Percentiles rank a stretch among this genome's conserved stretches.
Evolutionary conservation across 2,888 invertebrate species (phyloP).

Genomic region (Lypha dubia): DNA sequence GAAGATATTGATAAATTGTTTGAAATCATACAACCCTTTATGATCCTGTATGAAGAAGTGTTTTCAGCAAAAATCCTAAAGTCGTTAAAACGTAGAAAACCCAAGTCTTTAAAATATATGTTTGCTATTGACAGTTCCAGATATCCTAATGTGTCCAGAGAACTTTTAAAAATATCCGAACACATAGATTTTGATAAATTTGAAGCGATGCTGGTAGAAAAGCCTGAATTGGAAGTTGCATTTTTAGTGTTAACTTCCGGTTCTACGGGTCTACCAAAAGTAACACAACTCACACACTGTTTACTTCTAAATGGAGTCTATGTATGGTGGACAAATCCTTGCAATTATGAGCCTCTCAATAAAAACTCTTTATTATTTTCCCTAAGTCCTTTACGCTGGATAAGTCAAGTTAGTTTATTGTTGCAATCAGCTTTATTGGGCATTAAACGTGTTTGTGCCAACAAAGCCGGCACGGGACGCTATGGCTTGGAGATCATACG

Average conservation of each 20-base stretch:
- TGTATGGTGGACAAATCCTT: slow-evolving; percentile 67
- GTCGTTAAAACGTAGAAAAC: slow-evolving; percentile 51
- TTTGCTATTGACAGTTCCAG: slow-evolving; percentile 36
- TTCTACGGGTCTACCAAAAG: slow-evolving; percentile 72
- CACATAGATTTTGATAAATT: slow-evolving; percentile 32
- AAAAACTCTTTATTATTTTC: slow-evolving; percentile 65
- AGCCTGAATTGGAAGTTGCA: slow-evolving; percentile 62
- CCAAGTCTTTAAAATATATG: slow-evolving; percentile 57
- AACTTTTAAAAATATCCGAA: slow-evolving; percentile 2
- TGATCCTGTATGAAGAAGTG: slow-evolving; percentile 71
- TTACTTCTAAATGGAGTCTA: slow-evolving; percentile 67
- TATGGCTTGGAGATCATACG: slow-evolving; percentile 67
- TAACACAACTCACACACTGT: slow-evolving; percentile 70
- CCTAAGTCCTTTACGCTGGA: slow-evolving; percentile 73
- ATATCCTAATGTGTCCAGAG: not conserved
- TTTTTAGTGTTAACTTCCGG: slow-evolving; percentile 73
- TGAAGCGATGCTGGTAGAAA: not conserved
- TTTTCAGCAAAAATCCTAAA: slow-evolving; percentile 46
- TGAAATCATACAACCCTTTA: slow-evolving; percentile 65
- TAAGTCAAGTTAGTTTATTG: slow-evolving; percentile 70
- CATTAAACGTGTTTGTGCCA: slow-evolving; percentile 70
- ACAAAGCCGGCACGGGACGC: slow-evolving; percentile 19
- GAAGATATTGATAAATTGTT: slow-evolving; percentile 65
- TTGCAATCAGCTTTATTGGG: slow-evolving; percentile 71
- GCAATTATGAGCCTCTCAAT: slow-evolving; percentile 26